These are phyloP conservation scores for Hylaeus volcanicus DNA, from an alignment of 1,140 invertebrate species.

Conservation along the genomic window DNA sequence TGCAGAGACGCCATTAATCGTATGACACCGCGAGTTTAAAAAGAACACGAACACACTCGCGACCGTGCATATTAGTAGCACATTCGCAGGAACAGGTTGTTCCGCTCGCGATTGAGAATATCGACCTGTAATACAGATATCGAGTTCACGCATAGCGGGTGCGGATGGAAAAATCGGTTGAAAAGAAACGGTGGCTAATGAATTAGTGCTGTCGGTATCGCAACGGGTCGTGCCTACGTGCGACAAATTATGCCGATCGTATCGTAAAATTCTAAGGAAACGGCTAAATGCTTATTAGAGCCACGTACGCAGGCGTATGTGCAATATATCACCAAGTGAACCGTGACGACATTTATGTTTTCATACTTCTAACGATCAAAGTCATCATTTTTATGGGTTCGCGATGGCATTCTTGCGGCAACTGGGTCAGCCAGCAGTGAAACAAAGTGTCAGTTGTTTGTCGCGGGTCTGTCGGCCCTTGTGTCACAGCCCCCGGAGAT, in stretches of 20 bases:
- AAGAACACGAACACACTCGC: neutral
- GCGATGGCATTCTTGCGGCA: constrained; percentile 28
- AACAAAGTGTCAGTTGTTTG: constrained; percentile 20
- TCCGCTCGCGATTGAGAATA: constrained; percentile 26
- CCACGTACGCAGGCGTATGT: constrained; percentile 6
- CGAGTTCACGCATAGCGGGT: constrained; percentile 19
- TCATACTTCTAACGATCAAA: constrained; percentile 46
- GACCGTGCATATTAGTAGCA: neutral
- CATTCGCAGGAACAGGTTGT: constrained; percentile 32
- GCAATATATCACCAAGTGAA: constrained; percentile 44
- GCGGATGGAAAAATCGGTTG: constrained; percentile 5
- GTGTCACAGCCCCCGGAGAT: neutral
- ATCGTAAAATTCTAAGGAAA: constrained; percentile 50
- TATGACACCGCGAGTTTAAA: neutral
- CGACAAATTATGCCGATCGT: constrained; percentile 51
- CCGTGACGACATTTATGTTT: constrained; percentile 50
- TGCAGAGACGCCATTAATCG: neutral
- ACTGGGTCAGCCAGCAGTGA: constrained; percentile 28
- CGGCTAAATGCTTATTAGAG: constrained; percentile 46
- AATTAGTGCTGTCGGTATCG: constrained; percentile 50
- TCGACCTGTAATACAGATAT: constrained; percentile 31
- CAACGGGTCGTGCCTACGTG: constrained; percentile 25
- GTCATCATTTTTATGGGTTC: constrained; percentile 36
- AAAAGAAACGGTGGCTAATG: constrained; percentile 41
- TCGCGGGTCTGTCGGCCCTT: neutral